Conservation (phyloP, 35 echinoderm and acorn worm species). For the Heliocidaris erythrogramma region DNA sequence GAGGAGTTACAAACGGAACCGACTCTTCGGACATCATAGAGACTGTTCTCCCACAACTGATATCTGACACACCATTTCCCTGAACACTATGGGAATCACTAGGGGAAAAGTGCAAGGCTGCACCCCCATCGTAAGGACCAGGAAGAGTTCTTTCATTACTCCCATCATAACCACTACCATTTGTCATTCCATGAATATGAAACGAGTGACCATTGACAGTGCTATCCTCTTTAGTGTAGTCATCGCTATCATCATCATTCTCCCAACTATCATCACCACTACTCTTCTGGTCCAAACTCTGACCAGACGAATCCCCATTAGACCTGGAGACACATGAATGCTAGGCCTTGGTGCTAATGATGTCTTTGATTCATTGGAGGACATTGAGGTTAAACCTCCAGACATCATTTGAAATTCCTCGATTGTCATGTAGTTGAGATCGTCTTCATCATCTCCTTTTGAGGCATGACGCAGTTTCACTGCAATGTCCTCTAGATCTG, state of each 20-base stretch:
- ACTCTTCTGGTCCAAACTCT: not conserved
- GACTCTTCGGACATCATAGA: not conserved
- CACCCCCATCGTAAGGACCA: not conserved
- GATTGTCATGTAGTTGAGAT: conserved; percentile 8
- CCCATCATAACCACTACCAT: not conserved
- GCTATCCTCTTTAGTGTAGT: not conserved
- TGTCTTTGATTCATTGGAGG: not conserved
- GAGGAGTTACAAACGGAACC: not conserved
- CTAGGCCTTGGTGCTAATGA: not conserved
- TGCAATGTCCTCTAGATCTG: conserved; percentile 31
- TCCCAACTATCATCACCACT: conserved; percentile 14
- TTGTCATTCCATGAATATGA: conserved; percentile 15
- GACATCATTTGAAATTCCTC: conserved; percentile 45
- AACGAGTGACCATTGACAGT: not conserved
- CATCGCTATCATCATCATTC: conserved; percentile 1
- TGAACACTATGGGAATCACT: not conserved
- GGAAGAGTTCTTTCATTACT: not conserved
- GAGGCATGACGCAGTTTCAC: not conserved
- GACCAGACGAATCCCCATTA: not conserved
- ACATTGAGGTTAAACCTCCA: not conserved
- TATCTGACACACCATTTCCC: not conserved
- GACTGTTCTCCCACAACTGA: not conserved
- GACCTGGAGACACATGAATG: not conserved
- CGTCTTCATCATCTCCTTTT: not conserved
- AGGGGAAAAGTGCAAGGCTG: not conserved